Conservation (phyloP, 1,140 invertebrate species). For the Prorops nasuta region DNA sequence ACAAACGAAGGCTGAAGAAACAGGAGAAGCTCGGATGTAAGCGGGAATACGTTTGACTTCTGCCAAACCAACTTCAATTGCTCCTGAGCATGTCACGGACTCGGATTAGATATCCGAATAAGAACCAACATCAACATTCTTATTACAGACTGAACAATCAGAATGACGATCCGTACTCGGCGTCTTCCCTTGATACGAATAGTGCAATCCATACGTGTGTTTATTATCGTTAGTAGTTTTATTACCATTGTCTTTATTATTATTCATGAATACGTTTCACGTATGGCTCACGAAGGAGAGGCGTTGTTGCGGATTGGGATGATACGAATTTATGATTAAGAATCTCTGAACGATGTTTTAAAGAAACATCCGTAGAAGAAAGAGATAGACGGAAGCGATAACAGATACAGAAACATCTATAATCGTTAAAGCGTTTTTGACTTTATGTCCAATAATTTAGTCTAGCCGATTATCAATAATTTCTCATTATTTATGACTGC, state of each 20-base stretch:
- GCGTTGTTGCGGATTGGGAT: slow-evolving; percentile 1
- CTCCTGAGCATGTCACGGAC: slow-evolving; percentile 46
- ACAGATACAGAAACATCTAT: no score
- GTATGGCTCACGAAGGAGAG: neutral
- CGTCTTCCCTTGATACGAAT: slow-evolving; percentile 5
- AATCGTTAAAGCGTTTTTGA: no score
- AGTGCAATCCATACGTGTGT: slow-evolving; percentile 12
- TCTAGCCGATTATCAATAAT: slow-evolving; percentile 1
- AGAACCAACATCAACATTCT: neutral
- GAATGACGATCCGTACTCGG: slow-evolving; percentile 20
- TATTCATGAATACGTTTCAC: slow-evolving; percentile 11
- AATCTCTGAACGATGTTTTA: neutral
- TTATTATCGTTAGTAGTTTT: no score
- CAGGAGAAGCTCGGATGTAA: slow-evolving; percentile 35
- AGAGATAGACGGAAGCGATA: slow-evolving; percentile 1
- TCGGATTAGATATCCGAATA: neutral
- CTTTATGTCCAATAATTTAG: neutral
- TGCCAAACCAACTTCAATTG: slow-evolving; percentile 11
- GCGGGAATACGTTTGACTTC: slow-evolving; percentile 46
- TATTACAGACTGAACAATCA: slow-evolving; percentile 32
- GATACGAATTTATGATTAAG: neutral
- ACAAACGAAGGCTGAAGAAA: slow-evolving; percentile 47
- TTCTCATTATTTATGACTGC: slow-evolving; percentile 2
- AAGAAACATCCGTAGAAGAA: neutral
- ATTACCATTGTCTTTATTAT: slow-evolving; percentile 10